A percentile compares a stretch with the other conserved stretches of the same genome.
These are phyloP conservation scores for Nemurella pictetii DNA, from an alignment of 2,888 invertebrate genomes.

Conservation along the genomic window DNA sequence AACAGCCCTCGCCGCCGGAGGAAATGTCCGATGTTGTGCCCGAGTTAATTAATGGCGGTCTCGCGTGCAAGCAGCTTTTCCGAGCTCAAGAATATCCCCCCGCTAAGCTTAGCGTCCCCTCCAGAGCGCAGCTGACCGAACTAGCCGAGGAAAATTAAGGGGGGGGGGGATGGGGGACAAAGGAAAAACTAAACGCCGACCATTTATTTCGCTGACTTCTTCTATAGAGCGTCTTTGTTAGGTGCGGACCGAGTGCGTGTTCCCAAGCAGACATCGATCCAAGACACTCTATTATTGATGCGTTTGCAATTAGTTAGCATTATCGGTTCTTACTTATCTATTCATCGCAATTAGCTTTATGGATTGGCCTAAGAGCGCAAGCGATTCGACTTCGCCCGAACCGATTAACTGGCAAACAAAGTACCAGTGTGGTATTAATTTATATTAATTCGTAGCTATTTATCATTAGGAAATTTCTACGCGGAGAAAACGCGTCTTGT, in stretches of 20 bases:
- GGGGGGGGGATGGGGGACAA: background rate
- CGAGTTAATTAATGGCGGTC: conserved; percentile 6
- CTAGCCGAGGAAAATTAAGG: background rate
- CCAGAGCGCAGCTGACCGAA: background rate
- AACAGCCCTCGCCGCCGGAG: background rate
- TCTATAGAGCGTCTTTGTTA: background rate
- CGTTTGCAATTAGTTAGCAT: background rate
- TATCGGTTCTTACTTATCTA: background rate
- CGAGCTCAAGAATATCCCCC: background rate
- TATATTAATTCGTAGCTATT: background rate
- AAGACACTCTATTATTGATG: background rate
- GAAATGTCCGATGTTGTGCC: background rate
- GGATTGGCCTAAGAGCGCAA: background rate
- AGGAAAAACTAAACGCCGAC: background rate
- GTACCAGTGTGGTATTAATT: background rate
- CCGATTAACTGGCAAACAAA: background rate
- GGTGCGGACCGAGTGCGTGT: background rate
- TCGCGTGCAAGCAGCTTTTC: conserved; percentile 8
- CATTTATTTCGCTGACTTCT: background rate
- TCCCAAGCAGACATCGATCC: background rate
- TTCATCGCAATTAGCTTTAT: background rate
- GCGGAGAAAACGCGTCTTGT: background rate
- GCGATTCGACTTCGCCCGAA: background rate
- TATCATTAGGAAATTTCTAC: no score
- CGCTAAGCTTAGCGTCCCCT: background rate